Conservation (phyloP, 2,888 invertebrate genomes). For the Mactromeris polynyma region DNA sequence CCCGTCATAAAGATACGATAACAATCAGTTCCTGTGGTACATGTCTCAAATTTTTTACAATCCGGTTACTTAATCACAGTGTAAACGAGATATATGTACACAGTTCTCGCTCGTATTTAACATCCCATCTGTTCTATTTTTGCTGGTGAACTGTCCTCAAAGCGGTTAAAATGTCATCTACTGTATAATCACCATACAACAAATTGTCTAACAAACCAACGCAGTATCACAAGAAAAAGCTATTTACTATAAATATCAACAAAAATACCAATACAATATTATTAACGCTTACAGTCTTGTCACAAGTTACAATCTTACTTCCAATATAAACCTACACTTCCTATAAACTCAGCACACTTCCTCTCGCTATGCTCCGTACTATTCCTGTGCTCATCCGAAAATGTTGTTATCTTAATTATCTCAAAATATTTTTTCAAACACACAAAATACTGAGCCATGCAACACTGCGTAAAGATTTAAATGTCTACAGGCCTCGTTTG, state of each 20-base stretch:
- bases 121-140: conserved; percentile 15
- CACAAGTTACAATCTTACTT: not conserved
- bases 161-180: not conserved
- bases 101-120: not conserved
- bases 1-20: not conserved
- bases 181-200: not conserved
- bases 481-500: conserved; percentile 43
- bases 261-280: conserved; percentile 23
- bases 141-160: not conserved
- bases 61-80: conserved; percentile 6
- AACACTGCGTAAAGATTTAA: conserved; percentile 45
- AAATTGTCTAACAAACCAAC: not conserved
- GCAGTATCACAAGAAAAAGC: conserved; percentile 1
- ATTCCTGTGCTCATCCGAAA: conserved; percentile 19
- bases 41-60: not conserved
- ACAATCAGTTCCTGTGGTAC: not conserved
- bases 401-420: conserved; percentile 34
- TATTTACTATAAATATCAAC: conserved; percentile 17
- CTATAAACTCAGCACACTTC: conserved; percentile 26
- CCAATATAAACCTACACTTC: not conserved
- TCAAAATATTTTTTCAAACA: conserved; percentile 26
- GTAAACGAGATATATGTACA: not conserved
- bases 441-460: conserved; percentile 31
- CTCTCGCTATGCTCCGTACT: conserved; percentile 1
- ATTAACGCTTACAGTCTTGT: conserved; percentile 8